Conservation (phyloP, 2,797 vertebrate genomes). For the Trematocara caparti region DNA sequence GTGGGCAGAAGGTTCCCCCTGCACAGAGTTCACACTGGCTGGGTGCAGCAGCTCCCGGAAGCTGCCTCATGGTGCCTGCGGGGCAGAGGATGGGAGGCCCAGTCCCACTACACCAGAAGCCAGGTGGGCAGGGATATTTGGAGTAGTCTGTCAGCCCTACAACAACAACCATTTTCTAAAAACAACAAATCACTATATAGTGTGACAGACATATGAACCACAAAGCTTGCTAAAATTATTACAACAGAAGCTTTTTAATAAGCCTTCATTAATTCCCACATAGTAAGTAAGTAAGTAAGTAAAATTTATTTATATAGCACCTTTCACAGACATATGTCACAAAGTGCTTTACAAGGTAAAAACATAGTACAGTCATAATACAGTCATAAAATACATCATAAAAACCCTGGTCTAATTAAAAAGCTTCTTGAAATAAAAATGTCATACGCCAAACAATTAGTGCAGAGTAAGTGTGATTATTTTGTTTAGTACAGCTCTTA, state of each 20-base stretch:
- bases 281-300: too few species aligned
- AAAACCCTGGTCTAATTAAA: too few species aligned
- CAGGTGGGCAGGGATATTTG: constrained; percentile 81
- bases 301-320: too few species aligned
- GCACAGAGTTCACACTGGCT: constrained; percentile 81
- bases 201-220: background rate
- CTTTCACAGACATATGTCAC: too few species aligned
- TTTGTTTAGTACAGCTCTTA: background rate
- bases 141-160: constrained; percentile 74
- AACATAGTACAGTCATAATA: too few species aligned
- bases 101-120: constrained; percentile 88
- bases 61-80: constrained; percentile 80
- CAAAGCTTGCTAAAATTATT: background rate
- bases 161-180: background rate
- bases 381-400: too few species aligned
- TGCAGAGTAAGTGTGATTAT: background rate
- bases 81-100: constrained; percentile 82
- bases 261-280: background rate
- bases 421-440: too few species aligned
- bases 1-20: constrained; percentile 83
- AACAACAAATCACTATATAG: background rate
- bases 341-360: too few species aligned
- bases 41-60: constrained; percentile 78
- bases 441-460: background rate
- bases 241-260: background rate